phyloP scores from a whole-genome alignment of 2,797 vertebrate species.

The Micromesistius poutassou region DNA sequence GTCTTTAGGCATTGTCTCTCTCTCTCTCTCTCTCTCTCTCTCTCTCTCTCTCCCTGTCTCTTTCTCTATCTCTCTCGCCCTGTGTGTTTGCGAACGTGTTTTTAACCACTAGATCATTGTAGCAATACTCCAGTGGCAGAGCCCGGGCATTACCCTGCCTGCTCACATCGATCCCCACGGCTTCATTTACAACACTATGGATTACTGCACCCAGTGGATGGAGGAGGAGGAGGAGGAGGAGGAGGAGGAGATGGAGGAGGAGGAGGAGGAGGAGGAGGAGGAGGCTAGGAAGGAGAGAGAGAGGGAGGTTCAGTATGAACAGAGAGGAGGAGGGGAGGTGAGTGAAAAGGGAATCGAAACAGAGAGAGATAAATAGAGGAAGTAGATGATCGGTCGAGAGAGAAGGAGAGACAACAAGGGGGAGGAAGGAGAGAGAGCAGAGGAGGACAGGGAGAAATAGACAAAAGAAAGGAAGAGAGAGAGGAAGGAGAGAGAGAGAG shows the following conservation, averaged over 20 bases:
- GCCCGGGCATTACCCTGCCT: conserved; percentile 63
- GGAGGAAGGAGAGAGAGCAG: not conserved
- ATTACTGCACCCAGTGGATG: conserved; percentile 65
- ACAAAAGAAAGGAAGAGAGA: not conserved
- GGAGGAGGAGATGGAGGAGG: not conserved
- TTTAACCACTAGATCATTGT: conserved; percentile 75
- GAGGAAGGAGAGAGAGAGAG: not conserved
- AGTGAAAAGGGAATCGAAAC: not conserved
- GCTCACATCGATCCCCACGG: conserved; percentile 68
- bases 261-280: not conserved
- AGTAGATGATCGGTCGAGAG: not conserved
- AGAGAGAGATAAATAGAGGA: not conserved
- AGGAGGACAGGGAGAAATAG: not conserved
- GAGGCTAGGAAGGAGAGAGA: not conserved
- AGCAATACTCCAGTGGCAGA: conserved; percentile 67
- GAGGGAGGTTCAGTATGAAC: not conserved
- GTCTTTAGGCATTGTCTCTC: conserved; percentile 57
- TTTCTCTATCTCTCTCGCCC: not conserved
- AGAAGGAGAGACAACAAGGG: not conserved
- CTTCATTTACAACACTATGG: conserved; percentile 73
- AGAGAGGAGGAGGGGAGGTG: no score
- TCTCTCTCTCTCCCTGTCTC: no score
- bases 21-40: no score
- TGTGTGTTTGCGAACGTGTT: conserved; percentile 69
- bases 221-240: conserved; percentile 48